Conservation (phyloP, 92 coral and sea anemone species). For the Chrysogorgia sp. region DNA sequence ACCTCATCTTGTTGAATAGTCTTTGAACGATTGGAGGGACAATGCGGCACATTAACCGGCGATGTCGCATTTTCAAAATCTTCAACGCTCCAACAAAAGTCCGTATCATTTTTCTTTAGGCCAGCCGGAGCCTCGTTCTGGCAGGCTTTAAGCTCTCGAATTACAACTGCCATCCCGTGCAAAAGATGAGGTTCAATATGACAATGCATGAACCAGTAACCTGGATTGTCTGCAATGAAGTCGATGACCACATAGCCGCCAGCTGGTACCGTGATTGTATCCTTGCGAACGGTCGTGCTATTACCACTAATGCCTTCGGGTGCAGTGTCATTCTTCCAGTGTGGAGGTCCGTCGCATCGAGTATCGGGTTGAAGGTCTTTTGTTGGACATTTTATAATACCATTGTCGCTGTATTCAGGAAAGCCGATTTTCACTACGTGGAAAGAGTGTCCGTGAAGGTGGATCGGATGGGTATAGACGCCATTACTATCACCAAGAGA, state of each 20-base stretch:
- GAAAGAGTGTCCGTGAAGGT: slow-evolving; percentile 34
- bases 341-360: neutral
- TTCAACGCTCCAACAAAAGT: slow-evolving; percentile 24
- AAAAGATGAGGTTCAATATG: slow-evolving; percentile 70
- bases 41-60: too few relatives aligned
- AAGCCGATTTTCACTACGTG: slow-evolving; percentile 34
- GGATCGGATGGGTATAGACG: slow-evolving; percentile 20
- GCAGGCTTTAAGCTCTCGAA: slow-evolving; percentile 16
- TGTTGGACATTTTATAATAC: neutral
- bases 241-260: slow-evolving; percentile 74
- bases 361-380: neutral
- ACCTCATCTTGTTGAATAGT: too few relatives aligned
- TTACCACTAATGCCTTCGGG: neutral
- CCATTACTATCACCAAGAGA: neutral
- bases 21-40: too few relatives aligned
- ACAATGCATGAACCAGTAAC: slow-evolving; percentile 81
- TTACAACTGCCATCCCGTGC: slow-evolving; percentile 73
- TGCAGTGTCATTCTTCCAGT: neutral
- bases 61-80: slow-evolving; percentile 41
- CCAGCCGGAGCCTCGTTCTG: slow-evolving; percentile 22
- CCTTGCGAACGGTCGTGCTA: slow-evolving; percentile 62
- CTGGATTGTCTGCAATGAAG: slow-evolving; percentile 73
- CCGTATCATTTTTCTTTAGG: neutral
- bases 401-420: neutral
- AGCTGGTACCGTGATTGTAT: slow-evolving; percentile 72